Evolutionary conservation across 1,140 invertebrate species (phyloP), one percentile per base, ranked within the genome.

Genomic region (Scylla paramamosain): DNA sequence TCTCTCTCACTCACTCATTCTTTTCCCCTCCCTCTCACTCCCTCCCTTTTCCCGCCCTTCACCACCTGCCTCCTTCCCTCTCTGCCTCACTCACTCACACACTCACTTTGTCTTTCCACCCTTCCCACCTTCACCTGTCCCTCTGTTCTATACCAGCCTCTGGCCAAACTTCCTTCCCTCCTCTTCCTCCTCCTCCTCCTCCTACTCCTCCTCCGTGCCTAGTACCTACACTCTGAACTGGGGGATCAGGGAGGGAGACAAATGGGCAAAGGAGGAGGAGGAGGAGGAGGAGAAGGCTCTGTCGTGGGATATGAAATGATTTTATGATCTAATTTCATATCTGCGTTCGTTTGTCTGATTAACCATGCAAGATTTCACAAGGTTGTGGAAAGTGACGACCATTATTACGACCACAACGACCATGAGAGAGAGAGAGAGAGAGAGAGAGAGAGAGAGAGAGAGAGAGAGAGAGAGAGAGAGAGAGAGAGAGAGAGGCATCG

Each of bases 121-220:
- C 25, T 83, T 25, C 14, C 77, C 25, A 25, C 77, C 77, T 83
- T n/a, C 14, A 4, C 12, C 29, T 83, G 12, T 83, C 12, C 14
- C 77, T 29, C 29, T 83, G 12, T 83, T 29, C 77, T 14, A n/a
- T 29, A 6, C 29, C 77, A 83, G 4, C 77, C 3, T 83, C 77
- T 83, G 25, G 2, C 29, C 77, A 4, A n/a, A 25, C 7, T 83
- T 29, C 7, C 7, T 86, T 14, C 83, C n/a, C 83, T 84, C 4
- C 83, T 86, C 32, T 25, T 86, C 32, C 83, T 86, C 32, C 83
- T 86, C 32, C 83, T 86, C 32, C 83, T 86, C 32, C 83, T 86
- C 32, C 83, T 86, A 3, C 83, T 86, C 83, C 83, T 84, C 82
- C 82, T 84, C 82, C 82, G 4, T 59, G 10, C 52, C 12, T 59